Evolutionary conservation across 2,888 invertebrate species (phyloP).

Genomic region (Sericinus montela): DNA sequence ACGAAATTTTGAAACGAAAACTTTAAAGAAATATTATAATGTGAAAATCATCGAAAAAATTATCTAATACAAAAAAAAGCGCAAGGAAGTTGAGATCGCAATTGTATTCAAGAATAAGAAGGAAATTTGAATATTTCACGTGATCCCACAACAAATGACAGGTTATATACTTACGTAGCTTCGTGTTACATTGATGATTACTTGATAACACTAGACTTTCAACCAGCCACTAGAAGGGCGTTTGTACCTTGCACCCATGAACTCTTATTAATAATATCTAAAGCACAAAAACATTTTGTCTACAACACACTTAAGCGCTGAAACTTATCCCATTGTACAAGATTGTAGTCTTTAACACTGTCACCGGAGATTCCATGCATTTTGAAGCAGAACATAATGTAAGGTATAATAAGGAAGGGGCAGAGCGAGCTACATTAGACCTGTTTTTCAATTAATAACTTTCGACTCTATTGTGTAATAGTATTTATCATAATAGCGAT

Average conservation of each 20-base stretch:
- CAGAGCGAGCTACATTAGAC: conserved; percentile 1
- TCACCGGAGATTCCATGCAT: conserved; percentile 70
- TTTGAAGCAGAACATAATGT: conserved; percentile 48
- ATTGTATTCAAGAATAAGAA: conserved; percentile 53
- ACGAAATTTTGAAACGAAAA: too few relatives aligned
- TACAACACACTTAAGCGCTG: conserved; percentile 71
- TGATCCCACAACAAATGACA: conserved; percentile 70
- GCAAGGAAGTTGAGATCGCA: conserved; percentile 44
- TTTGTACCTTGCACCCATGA: conserved; percentile 55
- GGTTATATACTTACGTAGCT: conserved; percentile 55
- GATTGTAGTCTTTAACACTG: conserved; percentile 39
- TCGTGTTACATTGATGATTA: conserved; percentile 46
- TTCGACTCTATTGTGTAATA: too few relatives aligned
- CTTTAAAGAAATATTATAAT: too few relatives aligned
- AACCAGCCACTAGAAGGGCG: conserved; percentile 47
- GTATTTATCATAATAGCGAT: too few relatives aligned
- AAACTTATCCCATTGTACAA: conserved; percentile 43
- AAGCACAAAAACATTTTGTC: conserved; percentile 55
- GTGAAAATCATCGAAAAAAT: too few relatives aligned
- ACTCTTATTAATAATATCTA: conserved; percentile 30
- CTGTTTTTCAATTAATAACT: background rate
- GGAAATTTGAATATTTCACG: conserved; percentile 44
- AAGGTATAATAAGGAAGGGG: conserved; percentile 21
- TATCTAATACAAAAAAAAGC: background rate
- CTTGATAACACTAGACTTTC: conserved; percentile 46